Evolutionary conservation across 2,113 vertebrate genomes (phyloP), one percentile per base, ranked within the genome.

Genomic region (Steatornis caripensis): DNA sequence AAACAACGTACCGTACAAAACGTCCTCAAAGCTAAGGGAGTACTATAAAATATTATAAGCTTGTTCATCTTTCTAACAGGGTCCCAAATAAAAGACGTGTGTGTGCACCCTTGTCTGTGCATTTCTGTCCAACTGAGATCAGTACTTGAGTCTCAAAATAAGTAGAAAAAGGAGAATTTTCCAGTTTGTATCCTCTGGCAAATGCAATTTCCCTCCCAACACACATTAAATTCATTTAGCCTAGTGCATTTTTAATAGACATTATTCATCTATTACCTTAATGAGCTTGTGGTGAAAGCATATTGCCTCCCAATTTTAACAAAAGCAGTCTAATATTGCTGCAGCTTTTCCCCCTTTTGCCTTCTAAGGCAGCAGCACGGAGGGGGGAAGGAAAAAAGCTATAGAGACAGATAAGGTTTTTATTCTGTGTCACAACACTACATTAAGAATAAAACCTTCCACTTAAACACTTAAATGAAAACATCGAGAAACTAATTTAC

Each of bases 391-490:
- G 21, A 77, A 91, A 79, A 91, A 95, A 92, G 83, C 93, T 94
- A 92, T 54, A 84, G 95, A 96, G 97, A 71, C 66, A 94, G 96
- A 97, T 87, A 92, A 98, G 96, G 98, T 98, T 98, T 98, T 98
- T 97, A 98, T 98, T 98, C 98, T 98, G 97, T 98, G 98, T 98
- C 98, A 98, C 98, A 98, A 98, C 98, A 96, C 98, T 96, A 98
- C 99, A 99, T 99, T 98, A 98, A 98, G 99, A 99, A 99, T 99
- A 99, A 99, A 99, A 99, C 99, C 99, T 99, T 99, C 99, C 99
- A 99, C 99, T 99, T 99, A 99, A 99, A 99, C 99, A 99, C 99
- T 99, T 99, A 99, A 99, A 99, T 99, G 99, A 99, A 99, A 99
- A 99, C 99, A 99, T 99, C 98, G 99, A 99, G 99, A 99, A 99